phyloP scores from a whole-genome alignment of 2,113 vertebrate species.

The Oryzias javanicus region DNA sequence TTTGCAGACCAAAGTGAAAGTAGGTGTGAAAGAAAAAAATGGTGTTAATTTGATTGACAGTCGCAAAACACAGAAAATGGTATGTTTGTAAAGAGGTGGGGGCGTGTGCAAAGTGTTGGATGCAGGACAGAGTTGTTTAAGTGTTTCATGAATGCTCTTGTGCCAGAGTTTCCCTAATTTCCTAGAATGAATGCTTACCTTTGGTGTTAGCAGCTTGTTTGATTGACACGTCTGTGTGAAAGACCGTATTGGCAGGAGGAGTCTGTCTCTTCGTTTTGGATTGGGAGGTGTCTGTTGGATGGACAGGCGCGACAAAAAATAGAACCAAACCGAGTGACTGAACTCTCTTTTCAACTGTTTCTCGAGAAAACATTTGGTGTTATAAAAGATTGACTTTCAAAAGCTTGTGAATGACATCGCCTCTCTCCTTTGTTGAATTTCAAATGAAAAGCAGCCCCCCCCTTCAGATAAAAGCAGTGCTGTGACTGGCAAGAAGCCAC shows the following conservation, averaged over 20 bases:
- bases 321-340: slow-evolving; percentile 18
- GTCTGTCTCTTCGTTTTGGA: slow-evolving; percentile 39
- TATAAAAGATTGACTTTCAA: slow-evolving; percentile 3
- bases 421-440: slow-evolving; percentile 8
- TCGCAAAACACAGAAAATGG: too few species aligned
- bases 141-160: background rate
- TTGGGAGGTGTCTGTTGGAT: slow-evolving; percentile 23
- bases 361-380: background rate
- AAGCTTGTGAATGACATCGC: slow-evolving; percentile 22
- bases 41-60: too few species aligned
- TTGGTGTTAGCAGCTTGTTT: slow-evolving; percentile 6
- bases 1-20: too few species aligned
- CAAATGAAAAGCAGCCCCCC: background rate
- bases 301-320: slow-evolving; percentile 32
- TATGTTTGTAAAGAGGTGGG: too few species aligned
- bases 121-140: background rate
- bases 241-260: slow-evolving; percentile 16
- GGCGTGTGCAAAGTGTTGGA: background rate
- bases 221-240: slow-evolving; percentile 42
- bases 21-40: too few species aligned
- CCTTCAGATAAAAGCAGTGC: background rate
- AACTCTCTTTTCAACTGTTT: background rate
- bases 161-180: slow-evolving; percentile 4
- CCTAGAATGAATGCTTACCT: slow-evolving; percentile 7
- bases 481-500: slow-evolving; percentile 6